Base-by-base conservation (phyloP, 2,113 vertebrate species). In the Lepisosteus oculatus region DNA sequence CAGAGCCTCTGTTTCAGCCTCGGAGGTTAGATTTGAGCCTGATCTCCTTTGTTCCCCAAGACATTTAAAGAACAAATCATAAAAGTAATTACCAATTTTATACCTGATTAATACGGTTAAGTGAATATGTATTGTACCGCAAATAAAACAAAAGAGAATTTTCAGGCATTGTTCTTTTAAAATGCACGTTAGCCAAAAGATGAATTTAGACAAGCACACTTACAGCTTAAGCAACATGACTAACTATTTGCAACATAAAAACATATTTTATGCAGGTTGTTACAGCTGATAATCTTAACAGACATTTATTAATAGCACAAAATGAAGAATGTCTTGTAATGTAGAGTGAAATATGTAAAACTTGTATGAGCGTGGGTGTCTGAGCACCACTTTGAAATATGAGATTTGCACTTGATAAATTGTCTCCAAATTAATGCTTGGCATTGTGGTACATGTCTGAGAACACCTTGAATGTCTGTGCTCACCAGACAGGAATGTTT, bases 281-380 rank as follows among this genome's bases (percentile, higher is more conserved):
- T 80, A 76, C 47, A 83, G 45, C 15, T 65, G 43, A 84, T 43
- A 61, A 68, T 63, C n/a, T 71, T 71, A 79, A 71, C 77, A 72
- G 77, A 83, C 81, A 84, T 78, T 72, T 78, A 87, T 85, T 87
- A 85, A 86, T 83, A 83, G 82, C 80, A 83, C 77, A 79, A 79
- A 83, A 76, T 72, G 74, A 75, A 78, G 79, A 85, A 80, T 56
- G 55, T 68, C 74, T 80, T 82, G 65, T 79, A 75, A 76, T 71
- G 68, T 70, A 71, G 67, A 77, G 75, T 76, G 74, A 85, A 75
- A 77, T 79, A 85, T 85, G 85, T 80, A 76, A 80, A 44, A 63
- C 67, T 78, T 55, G 77, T 62, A 77, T 57, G 55, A 55, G 80
- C 78, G 67, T 84, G 85, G 85, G 85, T 81, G 73, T 86, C 75